phyloP scores from a whole-genome alignment of 2,888 invertebrate species.

The Lepas anatifera region DNA sequence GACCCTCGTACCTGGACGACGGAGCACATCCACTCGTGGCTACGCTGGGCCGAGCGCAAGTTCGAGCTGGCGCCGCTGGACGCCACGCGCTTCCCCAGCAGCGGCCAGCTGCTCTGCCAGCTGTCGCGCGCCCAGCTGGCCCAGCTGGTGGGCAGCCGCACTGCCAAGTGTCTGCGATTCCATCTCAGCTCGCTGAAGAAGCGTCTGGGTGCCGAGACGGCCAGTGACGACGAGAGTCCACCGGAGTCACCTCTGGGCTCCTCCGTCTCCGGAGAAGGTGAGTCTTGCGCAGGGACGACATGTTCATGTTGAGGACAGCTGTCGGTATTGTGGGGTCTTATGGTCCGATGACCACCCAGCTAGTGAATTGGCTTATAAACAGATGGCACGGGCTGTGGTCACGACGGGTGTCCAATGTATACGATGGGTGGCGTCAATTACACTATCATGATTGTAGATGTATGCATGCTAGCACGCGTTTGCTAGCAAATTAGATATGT shows the following conservation, averaged over 20 bases:
- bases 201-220: background rate
- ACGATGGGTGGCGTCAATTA: no score
- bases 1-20: conserved; percentile 52
- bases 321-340: no score
- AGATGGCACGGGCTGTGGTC: no score
- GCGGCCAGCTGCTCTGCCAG: conserved; percentile 44
- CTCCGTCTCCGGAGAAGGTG: background rate
- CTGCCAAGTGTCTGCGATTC: background rate
- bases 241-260: background rate
- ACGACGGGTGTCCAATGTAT: no score
- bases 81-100: conserved; percentile 41
- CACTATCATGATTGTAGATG: no score
- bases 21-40: conserved; percentile 47
- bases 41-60: conserved; percentile 47
- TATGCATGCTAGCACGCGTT: no score
- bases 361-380: no score
- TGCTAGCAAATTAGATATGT: no score
- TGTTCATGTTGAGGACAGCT: no score
- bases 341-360: no score
- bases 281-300: no score
- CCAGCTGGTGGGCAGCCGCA: conserved; percentile 36
- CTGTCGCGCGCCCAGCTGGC: conserved; percentile 51
- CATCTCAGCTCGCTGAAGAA: conserved; percentile 2
- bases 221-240: background rate
- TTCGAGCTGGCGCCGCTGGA: conserved; percentile 47